Conservation (phyloP, 2,888 invertebrate genomes). For the Vesta saturnalis region DNA sequence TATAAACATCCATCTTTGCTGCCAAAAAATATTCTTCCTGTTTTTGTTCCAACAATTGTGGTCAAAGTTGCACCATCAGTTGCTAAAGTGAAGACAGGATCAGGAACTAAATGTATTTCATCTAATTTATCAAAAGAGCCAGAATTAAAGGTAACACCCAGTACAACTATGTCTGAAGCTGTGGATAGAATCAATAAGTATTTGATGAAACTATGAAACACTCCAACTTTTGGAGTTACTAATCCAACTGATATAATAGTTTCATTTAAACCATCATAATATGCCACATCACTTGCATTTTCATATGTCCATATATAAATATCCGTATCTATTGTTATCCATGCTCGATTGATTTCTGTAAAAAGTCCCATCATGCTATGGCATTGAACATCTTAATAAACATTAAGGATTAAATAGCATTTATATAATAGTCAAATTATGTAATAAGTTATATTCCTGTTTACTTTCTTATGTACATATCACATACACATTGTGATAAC, state of each 20-base stretch:
- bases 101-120: constrained; percentile 91
- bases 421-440: neutral
- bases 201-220: constrained; percentile 91
- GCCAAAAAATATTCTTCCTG: constrained; percentile 93
- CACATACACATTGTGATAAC: no score
- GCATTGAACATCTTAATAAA: constrained; percentile 84
- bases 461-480: no score
- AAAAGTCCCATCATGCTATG: constrained; percentile 98
- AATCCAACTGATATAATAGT: constrained; percentile 94
- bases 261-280: constrained; percentile 94
- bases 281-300: constrained; percentile 93
- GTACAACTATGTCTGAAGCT: constrained; percentile 91
- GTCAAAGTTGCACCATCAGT: constrained; percentile 90
- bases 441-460: neutral
- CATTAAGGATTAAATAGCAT: constrained; percentile 45
- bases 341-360: constrained; percentile 94
- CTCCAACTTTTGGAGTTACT: constrained; percentile 86
- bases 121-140: constrained; percentile 65
- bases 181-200: constrained; percentile 92
- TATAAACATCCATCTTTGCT: constrained; percentile 94
- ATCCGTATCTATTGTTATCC: constrained; percentile 97
- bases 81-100: constrained; percentile 92
- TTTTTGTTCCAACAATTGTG: constrained; percentile 80
- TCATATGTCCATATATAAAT: constrained; percentile 99
- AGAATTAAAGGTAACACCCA: constrained; percentile 75